Base-by-base conservation (phyloP, 2,888 invertebrate genomes). In the Entomobrya multifasciata region DNA sequence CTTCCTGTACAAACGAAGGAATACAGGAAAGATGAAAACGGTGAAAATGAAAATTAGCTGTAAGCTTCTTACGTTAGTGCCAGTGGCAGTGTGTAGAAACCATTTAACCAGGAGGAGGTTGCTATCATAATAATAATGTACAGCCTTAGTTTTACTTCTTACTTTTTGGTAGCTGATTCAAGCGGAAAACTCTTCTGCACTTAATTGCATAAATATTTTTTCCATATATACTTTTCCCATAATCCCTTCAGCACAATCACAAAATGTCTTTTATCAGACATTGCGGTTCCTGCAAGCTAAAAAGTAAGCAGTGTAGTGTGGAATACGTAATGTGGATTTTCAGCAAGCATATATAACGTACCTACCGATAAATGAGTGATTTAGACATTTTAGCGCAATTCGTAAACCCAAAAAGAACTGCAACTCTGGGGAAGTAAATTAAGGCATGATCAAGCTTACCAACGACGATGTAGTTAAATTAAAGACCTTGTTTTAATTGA, bases 11-110 rank as follows among this genome's bases (percentile, higher is more conserved):
- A 55, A 20, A 77, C n/a, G n/a, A 36, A 57, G 57, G 22, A 57
- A 49, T 36, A 78, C 22, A 22, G 62, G 13, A 25, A 55, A 76
- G 17, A 49, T 41, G 30, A 52, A 74, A 30, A 17, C 52, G 80
- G 52, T 22, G 60, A 74, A 82, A 74, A 74, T 62, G 62, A 82
- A 82, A 82, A 82, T 82, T 82, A 82, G 82, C 70, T 55, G n/a
- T n/a, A 27, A 52, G 49, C 36, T 62, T 60, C 81, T 55, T 82
- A 49, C n/a, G n/a, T n/a, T n/a, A n/a, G 36, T 44, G 30, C 79
- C 67, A 49, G 25, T n/a, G 30, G 57, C 77, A 27, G 67, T 44
- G 67, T n/a, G n/a, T n/a, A n/a, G 44, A 67, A 67, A 41, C 44
- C 67, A n/a, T 67, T 67, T 44, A 67, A 44, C 67, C 44, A 67